Base-by-base conservation (phyloP, 2,113 vertebrate species). In the Scophthalmus maximus region DNA sequence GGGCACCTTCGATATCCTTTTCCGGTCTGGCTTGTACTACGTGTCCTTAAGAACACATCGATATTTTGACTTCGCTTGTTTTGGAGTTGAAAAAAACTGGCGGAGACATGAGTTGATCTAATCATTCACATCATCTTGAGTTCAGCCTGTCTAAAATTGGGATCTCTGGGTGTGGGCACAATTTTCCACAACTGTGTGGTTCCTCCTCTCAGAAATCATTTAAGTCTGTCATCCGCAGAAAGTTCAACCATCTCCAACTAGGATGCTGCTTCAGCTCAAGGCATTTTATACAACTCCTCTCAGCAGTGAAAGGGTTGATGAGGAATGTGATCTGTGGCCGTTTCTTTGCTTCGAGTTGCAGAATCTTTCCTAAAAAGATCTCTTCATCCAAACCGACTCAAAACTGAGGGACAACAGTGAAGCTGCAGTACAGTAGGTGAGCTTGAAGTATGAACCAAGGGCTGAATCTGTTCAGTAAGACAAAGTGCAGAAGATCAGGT, bases 21-120 rank as follows among this genome's bases (percentile, higher is more conserved):
- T 40, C 38, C 4, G 38, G 38, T 14, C 38, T 14, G 38, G 8
- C 32, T 34, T 34, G 32, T 34, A 9, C n/a, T n/a, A n/a, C 30
- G 73, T 51, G 65, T 82, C 75, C 6, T 57, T 76, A 23, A 85
- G 67, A 82, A 85, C 72, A 66, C 59, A 78, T 5, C 25, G 11
- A 58, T 77, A 68, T 23, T 80, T 86, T 71, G 55, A 77, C 25
- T 76, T 79, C 46, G 56, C 66, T 3, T 80, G 61, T 74, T 80
- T 78, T 44, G 68, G 50, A 8, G 51, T 63, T 68, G 66, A 76
- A 78, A 86, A 82, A n/a, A 62, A 27, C 23, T 23, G 8, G 46
- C 7, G 7, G 68, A 76, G 49, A 68, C 6, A 15, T 73, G 79
- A 4, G 68, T 75, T 71, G 69, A 66, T 26, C 17, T 36, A 55